These are phyloP conservation scores for Geophilus truncorum DNA, from an alignment of 2,888 invertebrate species.

Conservation along the genomic window DNA sequence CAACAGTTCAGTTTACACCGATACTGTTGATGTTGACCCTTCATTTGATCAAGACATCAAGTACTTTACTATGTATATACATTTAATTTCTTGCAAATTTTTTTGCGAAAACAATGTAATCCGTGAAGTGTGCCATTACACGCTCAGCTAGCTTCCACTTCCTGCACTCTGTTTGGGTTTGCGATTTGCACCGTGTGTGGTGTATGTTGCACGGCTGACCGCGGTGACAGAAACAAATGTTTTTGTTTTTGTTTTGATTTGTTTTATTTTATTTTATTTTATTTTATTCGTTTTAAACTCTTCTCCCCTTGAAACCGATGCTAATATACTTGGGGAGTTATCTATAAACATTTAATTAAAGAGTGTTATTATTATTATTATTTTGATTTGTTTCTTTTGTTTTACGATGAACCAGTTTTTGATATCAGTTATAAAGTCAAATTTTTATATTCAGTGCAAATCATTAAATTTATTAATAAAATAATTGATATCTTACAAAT, in stretches of 20 bases:
- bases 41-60: background rate
- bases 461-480: no score
- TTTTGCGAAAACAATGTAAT: background rate
- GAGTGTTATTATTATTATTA: background rate
- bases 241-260: background rate
- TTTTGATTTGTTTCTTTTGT: background rate
- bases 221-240: background rate
- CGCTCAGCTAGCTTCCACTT: constrained; percentile 22
- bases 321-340: background rate
- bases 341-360: background rate
- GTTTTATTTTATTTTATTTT: no score
- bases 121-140: background rate
- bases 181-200: constrained; percentile 28
- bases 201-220: constrained; percentile 28
- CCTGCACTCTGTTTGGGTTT: constrained; percentile 30
- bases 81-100: background rate
- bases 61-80: background rate
- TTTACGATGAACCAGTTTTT: background rate
- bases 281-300: background rate
- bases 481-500: no score
- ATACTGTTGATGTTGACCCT: background rate
- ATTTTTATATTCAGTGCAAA: background rate
- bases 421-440: background rate
- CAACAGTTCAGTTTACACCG: background rate
- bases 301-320: constrained; percentile 5